Conservation (phyloP, 2,113 vertebrate genomes). For the Pterophyllum scalare region DNA sequence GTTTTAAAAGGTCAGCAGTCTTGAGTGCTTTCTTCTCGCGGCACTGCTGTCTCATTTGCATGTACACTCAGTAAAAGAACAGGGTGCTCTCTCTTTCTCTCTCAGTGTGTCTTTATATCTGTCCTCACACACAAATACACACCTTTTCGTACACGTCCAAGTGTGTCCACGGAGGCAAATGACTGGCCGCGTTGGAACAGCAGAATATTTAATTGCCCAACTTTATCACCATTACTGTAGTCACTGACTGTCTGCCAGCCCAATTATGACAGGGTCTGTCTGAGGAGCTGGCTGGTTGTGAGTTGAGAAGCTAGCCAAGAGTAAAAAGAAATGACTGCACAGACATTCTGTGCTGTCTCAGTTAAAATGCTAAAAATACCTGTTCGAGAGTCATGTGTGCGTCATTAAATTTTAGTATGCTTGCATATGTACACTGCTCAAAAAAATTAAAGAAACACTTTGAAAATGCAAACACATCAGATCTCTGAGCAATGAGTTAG, state of each 20-base stretch:
- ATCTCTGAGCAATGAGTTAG: too few relatives aligned
- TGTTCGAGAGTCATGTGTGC: not conserved
- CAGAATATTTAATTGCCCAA: constrained; percentile 64
- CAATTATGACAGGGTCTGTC: constrained; percentile 50
- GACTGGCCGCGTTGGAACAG: constrained; percentile 22
- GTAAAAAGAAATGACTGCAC: constrained; percentile 37
- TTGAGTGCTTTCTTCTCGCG: constrained; percentile 15
- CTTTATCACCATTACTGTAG: constrained; percentile 72
- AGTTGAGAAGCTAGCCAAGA: constrained; percentile 30
- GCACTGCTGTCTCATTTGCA: constrained; percentile 46
- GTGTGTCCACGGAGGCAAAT: not conserved
- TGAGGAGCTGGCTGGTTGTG: constrained; percentile 32
- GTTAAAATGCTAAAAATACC: constrained; percentile 49
- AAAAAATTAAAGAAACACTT: too few relatives aligned
- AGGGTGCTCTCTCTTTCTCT: not conserved
- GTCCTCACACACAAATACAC: constrained; percentile 19
- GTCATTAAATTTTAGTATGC: not conserved
- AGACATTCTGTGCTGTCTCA: constrained; percentile 21
- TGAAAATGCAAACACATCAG: too few relatives aligned
- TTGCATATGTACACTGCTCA: not conserved
- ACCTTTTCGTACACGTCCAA: not conserved
- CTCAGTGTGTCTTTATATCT: constrained; percentile 30
- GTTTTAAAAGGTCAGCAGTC: constrained; percentile 74
- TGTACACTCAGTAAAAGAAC: constrained; percentile 42
- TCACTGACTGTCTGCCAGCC: constrained; percentile 57